Conservation (phyloP, 2,888 invertebrate species). For the Epirrita christyi region DNA sequence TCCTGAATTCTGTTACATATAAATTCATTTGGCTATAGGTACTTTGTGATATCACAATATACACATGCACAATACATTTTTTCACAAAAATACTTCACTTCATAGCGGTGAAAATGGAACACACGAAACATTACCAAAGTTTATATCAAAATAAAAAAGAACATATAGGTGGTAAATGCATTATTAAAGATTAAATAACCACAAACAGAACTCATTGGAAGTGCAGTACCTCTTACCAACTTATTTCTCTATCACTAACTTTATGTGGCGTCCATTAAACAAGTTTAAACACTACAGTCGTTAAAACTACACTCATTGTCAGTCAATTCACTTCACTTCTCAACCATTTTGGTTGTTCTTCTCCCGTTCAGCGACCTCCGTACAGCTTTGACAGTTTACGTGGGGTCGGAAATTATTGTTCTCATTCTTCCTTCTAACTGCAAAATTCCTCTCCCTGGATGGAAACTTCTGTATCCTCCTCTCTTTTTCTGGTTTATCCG, state of each 20-base stretch:
- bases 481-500: conserved; percentile 54
- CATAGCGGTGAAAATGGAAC: no score
- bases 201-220: background rate
- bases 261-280: conserved; percentile 4
- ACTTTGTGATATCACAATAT: no score
- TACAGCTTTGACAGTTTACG: conserved; percentile 72
- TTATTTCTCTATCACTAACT: background rate
- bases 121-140: no score
- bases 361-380: conserved; percentile 66
- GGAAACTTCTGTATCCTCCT: conserved; percentile 86
- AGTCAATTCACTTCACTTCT: conserved; percentile 21
- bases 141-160: no score
- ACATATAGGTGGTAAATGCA: background rate
- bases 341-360: conserved; percentile 53
- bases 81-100: no score
- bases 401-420: conserved; percentile 73
- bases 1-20: no score
- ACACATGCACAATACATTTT: no score
- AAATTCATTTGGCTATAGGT: no score
- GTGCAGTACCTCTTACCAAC: background rate
- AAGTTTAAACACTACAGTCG: conserved; percentile 11
- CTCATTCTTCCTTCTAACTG: conserved; percentile 85
- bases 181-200: background rate
- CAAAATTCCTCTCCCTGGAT: conserved; percentile 88
- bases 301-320: conserved; percentile 8